Conservation (phyloP, 2,888 invertebrate species). For the Ommatoiulus sabulosus region DNA sequence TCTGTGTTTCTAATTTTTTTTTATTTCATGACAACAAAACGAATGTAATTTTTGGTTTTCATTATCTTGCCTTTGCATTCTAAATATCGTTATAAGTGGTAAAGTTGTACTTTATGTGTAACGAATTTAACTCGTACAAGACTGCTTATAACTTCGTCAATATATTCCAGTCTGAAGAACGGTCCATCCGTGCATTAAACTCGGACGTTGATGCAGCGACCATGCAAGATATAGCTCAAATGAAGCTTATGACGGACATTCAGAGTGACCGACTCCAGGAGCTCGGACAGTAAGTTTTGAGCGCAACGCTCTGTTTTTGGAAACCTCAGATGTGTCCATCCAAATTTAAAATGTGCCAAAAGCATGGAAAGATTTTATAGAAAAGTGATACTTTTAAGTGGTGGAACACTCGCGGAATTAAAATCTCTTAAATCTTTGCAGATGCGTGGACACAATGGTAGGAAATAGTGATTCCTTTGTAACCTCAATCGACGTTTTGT, state of each 20-base stretch:
- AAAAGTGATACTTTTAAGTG: no score
- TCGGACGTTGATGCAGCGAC: neutral
- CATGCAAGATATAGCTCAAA: constrained; percentile 53
- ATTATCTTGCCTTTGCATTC: neutral
- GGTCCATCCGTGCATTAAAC: constrained; percentile 28
- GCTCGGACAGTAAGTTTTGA: constrained; percentile 53
- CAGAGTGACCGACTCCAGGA: constrained; percentile 54
- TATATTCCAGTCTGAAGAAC: constrained; percentile 51
- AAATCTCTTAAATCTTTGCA: constrained; percentile 45
- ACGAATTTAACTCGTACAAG: no score
- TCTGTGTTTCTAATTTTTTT: no score
- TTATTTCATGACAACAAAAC: no score
- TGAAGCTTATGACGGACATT: constrained; percentile 51
- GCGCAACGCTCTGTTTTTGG: neutral
- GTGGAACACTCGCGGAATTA: neutral
- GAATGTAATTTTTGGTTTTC: neutral
- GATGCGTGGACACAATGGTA: constrained; percentile 47
- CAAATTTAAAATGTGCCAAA: no score
- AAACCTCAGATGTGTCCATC: neutral
- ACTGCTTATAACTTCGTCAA: no score
- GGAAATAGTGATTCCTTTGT: constrained; percentile 49
- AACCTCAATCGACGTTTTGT: constrained; percentile 26
- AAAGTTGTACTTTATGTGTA: neutral
- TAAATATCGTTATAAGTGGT: neutral
- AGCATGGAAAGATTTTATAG: no score